These are phyloP conservation scores for Vulpes vulpes DNA, from an alignment of 2,113 vertebrate species.

Conservation along the genomic window DNA sequence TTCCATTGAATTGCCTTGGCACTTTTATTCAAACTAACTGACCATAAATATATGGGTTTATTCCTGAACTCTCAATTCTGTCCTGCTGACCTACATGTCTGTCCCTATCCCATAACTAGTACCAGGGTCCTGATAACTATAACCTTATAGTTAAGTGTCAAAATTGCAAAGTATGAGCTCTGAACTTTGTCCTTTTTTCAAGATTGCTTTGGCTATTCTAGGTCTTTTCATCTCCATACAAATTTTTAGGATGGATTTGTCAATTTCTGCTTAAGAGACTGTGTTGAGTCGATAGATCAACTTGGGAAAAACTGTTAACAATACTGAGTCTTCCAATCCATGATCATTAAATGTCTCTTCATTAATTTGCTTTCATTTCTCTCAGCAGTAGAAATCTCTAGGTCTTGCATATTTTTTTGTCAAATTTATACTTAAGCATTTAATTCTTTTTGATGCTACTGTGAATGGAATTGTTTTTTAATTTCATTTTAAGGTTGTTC, in stretches of 20 bases:
- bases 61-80: not conserved
- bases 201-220: not conserved
- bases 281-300: not conserved
- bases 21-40: not conserved
- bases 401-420: not conserved
- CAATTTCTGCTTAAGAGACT: not conserved
- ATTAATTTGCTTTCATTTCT: not conserved
- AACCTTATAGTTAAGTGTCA: not conserved
- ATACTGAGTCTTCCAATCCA: not conserved
- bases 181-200: not conserved
- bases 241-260: not conserved
- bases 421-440: conserved; percentile 37
- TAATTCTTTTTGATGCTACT: conserved; percentile 36
- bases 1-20: not conserved
- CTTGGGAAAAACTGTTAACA: not conserved
- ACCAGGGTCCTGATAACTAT: not conserved
- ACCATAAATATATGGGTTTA: not conserved
- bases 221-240: not conserved
- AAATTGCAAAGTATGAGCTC: not conserved
- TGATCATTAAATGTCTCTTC: not conserved
- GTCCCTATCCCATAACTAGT: not conserved
- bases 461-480: conserved; percentile 32
- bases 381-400: not conserved
- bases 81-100: not conserved
- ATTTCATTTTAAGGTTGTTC: conserved; percentile 17